Conservation (phyloP, 2,888 invertebrate species). For the Acleris literana region DNA sequence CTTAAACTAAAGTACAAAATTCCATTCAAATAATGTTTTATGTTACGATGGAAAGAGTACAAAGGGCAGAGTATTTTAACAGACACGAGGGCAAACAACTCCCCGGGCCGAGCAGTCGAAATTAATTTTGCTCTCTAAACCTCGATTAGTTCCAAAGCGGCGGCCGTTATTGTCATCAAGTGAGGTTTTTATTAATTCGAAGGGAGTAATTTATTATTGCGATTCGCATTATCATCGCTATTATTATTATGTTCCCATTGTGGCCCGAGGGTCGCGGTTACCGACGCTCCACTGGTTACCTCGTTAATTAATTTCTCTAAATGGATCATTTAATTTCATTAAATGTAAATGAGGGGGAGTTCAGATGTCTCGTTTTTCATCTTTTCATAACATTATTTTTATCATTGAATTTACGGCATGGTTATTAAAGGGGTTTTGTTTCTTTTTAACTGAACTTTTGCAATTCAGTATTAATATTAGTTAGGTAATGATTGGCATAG, state of each 20-base stretch:
- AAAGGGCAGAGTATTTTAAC: slow-evolving; percentile 18
- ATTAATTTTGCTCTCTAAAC: slow-evolving; percentile 68
- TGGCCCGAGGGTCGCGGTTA: slow-evolving; percentile 58
- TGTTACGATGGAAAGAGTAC: too few relatives aligned
- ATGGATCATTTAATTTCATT: slow-evolving; percentile 84
- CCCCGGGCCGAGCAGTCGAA: slow-evolving; percentile 55
- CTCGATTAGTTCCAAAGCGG: slow-evolving; percentile 77
- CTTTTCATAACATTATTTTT: slow-evolving; percentile 57
- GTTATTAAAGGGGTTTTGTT: slow-evolving; percentile 30
- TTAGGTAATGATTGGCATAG: not conserved
- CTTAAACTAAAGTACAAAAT: not conserved
- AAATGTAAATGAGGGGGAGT: slow-evolving; percentile 81
- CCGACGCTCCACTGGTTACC: slow-evolving; percentile 77
- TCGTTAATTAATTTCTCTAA: slow-evolving; percentile 82
- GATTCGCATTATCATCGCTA: slow-evolving; percentile 69
- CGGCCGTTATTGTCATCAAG: slow-evolving; percentile 75
- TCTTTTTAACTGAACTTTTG: slow-evolving; percentile 13
- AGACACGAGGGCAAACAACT: slow-evolving; percentile 41
- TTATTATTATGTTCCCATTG: slow-evolving; percentile 65
- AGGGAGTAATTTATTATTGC: slow-evolving; percentile 68
- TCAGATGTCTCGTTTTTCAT: slow-evolving; percentile 58
- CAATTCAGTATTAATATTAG: not conserved
- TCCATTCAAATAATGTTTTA: too few relatives aligned
- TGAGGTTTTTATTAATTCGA: slow-evolving; percentile 80
- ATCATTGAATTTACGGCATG: slow-evolving; percentile 38